Conservation (phyloP, 2,888 invertebrate genomes). For the Tenthredo mesomela region DNA sequence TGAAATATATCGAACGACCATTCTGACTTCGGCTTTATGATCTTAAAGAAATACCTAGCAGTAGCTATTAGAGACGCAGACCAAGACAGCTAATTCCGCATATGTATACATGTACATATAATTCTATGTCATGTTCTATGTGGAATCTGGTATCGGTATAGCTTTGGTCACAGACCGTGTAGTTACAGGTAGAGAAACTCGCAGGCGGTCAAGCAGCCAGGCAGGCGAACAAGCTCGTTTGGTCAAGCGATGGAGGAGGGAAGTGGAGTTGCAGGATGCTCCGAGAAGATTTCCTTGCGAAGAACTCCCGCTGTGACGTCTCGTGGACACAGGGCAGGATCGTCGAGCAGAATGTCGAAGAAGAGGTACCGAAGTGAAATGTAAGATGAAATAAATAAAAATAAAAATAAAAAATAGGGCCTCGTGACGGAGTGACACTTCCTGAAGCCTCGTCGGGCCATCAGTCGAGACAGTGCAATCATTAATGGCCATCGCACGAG, state of each 20-base stretch:
- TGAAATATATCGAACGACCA: constrained; percentile 31
- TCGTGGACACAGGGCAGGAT: constrained; percentile 15
- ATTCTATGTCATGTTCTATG: constrained; percentile 16
- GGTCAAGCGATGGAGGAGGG: neutral
- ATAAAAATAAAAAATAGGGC: constrained; percentile 61
- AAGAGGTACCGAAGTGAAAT: constrained; percentile 40
- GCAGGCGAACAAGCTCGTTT: constrained; percentile 16
- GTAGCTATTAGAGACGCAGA: constrained; percentile 18
- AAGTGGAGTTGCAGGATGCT: constrained; percentile 16
- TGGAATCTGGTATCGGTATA: constrained; percentile 27
- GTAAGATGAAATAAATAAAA: constrained; percentile 31
- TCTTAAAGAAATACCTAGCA: constrained; percentile 20
- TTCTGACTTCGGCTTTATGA: constrained; percentile 18
- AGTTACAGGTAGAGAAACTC: constrained; percentile 36
- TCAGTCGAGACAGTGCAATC: constrained; percentile 61
- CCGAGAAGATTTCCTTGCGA: constrained; percentile 32
- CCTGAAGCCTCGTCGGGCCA: constrained; percentile 60
- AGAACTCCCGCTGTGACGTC: constrained; percentile 42
- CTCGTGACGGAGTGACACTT: constrained; percentile 67
- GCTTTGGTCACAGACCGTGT: constrained; percentile 12
- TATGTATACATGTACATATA: neutral
- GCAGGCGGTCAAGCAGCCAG: constrained; percentile 5
- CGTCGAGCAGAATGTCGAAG: constrained; percentile 25
- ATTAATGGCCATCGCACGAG: constrained; percentile 71
- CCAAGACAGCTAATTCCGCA: constrained; percentile 19